A percentile compares a stretch with the other conserved stretches of the same genome.
These are phyloP conservation scores for Tribolium freemani DNA, from an alignment of 2,888 invertebrate species.

Conservation along the genomic window DNA sequence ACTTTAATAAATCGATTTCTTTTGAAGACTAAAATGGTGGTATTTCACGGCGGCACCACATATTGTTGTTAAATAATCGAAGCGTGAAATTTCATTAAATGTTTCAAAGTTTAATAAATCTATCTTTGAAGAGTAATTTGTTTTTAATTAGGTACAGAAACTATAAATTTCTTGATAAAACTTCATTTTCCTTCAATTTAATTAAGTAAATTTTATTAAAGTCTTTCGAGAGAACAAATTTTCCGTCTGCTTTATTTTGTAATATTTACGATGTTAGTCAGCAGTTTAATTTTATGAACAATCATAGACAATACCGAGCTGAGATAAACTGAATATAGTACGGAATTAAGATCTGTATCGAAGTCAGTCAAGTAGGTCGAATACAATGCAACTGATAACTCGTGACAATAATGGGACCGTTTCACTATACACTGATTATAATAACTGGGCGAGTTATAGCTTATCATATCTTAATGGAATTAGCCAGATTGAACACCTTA, in stretches of 20 bases:
- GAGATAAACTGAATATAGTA: conserved; percentile 30
- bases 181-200: background rate
- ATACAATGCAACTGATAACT: conserved; percentile 40
- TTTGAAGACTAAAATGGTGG: too few relatives aligned
- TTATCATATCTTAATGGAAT: conserved; percentile 13
- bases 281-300: conserved; percentile 19
- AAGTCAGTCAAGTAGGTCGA: conserved; percentile 41
- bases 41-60: too few relatives aligned
- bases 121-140: too few relatives aligned
- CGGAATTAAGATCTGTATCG: conserved; percentile 38
- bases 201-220: background rate
- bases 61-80: too few relatives aligned
- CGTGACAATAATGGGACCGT: conserved; percentile 36
- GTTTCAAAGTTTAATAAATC: too few relatives aligned
- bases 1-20: too few relatives aligned
- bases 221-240: background rate
- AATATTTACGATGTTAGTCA: background rate
- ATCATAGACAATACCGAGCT: conserved; percentile 24
- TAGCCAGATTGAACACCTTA: background rate
- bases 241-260: background rate
- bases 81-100: too few relatives aligned
- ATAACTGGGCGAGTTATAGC: conserved; percentile 25
- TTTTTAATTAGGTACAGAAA: background rate
- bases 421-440: conserved; percentile 32
- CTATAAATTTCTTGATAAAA: background rate